phyloP scores from a whole-genome alignment of 2,888 invertebrate genomes.

The Diabrotica balteata region DNA sequence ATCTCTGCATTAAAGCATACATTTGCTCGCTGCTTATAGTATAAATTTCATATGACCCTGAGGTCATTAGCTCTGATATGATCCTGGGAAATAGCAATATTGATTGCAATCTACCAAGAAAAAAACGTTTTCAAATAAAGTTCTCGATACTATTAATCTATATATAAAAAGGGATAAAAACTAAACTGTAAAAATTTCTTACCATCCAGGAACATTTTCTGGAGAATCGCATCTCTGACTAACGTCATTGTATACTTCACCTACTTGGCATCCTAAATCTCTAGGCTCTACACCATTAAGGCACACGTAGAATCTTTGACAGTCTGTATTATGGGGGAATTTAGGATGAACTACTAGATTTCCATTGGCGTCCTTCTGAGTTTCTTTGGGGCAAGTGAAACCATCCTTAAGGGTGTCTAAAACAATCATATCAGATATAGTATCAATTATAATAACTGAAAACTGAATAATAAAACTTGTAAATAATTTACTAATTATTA shows the following conservation, averaged over 20 bases:
- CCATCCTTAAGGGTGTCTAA: conserved; percentile 81
- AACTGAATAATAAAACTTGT: too few relatives aligned
- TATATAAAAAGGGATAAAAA: conserved; percentile 32
- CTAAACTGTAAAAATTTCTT: conserved; percentile 48
- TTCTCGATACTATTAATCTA: not conserved
- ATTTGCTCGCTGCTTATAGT: too few relatives aligned
- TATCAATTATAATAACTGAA: too few relatives aligned
- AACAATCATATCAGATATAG: too few relatives aligned
- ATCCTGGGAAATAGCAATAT: too few relatives aligned
- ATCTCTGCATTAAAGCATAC: too few relatives aligned
- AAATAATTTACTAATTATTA: too few relatives aligned
- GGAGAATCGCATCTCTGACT: conserved; percentile 86
- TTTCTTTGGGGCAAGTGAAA: conserved; percentile 82
- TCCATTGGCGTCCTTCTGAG: conserved; percentile 71
- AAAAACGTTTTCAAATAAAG: not conserved
- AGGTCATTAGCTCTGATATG: too few relatives aligned
- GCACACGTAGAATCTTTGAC: conserved; percentile 92
- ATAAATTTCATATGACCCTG: too few relatives aligned
- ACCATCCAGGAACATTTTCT: conserved; percentile 91
- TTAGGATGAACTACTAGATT: conserved; percentile 82
- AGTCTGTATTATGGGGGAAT: conserved; percentile 85
- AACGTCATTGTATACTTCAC: conserved; percentile 91
- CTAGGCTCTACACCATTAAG: conserved; percentile 86
- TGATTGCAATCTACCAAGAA: not conserved
- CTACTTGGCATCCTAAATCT: conserved; percentile 83